Conservation (phyloP, 2,113 vertebrate species). For the Suncus etruscus region DNA sequence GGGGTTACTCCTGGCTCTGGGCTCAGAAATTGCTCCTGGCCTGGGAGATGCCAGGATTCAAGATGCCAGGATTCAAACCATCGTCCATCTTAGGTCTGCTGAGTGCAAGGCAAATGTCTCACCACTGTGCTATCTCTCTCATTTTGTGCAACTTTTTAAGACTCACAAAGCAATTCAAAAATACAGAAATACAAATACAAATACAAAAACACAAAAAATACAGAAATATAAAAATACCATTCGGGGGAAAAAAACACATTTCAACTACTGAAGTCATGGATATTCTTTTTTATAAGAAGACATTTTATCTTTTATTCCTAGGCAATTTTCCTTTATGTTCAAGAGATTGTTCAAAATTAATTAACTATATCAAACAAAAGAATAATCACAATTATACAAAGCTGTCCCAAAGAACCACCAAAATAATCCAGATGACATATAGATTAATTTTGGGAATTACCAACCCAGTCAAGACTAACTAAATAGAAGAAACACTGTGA, state of each 20-base stretch:
- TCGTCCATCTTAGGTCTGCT: no score
- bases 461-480: not conserved
- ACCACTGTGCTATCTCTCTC: no score
- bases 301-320: not conserved
- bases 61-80: no score
- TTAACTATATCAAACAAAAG: not conserved
- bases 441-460: not conserved
- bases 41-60: no score
- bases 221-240: not conserved
- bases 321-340: not conserved
- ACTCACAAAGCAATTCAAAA: constrained; percentile 52
- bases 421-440: not conserved
- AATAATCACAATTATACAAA: not conserved
- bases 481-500: not conserved
- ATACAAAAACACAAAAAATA: no score
- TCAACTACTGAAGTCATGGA: not conserved
- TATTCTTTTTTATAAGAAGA: constrained; percentile 20
- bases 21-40: no score
- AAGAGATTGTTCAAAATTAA: not conserved
- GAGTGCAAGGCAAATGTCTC: no score
- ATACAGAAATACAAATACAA: not conserved
- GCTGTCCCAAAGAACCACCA: not conserved
- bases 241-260: not conserved
- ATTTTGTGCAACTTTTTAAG: constrained; percentile 36
- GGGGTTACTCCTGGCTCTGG: no score